Base-by-base conservation (phyloP, 2,797 vertebrate genomes). In the Diglossa cyanea region DNA sequence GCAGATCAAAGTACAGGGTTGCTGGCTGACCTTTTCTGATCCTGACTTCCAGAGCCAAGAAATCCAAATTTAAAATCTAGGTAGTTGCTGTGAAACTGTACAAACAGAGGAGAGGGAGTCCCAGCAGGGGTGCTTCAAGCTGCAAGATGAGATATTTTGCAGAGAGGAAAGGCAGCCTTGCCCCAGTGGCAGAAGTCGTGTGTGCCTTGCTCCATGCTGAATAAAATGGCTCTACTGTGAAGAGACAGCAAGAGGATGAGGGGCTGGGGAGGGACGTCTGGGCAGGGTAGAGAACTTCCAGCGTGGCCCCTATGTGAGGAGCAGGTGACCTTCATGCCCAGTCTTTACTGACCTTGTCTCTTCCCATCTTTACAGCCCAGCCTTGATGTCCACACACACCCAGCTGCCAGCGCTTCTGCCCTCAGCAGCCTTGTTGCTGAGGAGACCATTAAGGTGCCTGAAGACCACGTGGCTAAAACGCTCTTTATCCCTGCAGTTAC, bases 351-450 rank as follows among this genome's bases (percentile, higher is more conserved):
- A 6, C 2, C 25, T 53, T 50, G 40, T 57, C 54, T 72, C 51
- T 74, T 78, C 33, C 44, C 2, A 0, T 73, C 65, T 75, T 72
- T 14, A 3, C 31, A 77, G 75, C 55, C n/a, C 30, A 13, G 7
- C 35, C 48, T 86, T 51, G 26, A 54, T 77, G 51, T 68, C 28
- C 42, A 7, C 9, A 2, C 33, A 48, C n/a, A 42, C 26, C 14
- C 11, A n/a, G 33, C 72, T 62, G 31, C 39, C 68, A 68, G 3
- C 0, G 0, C 35, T 63, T 65, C 63, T 92, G 30, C 65, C 14
- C 65, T 78, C 82, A 91, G 78, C 73, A 66, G 47, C 90, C 47
- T 91, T 62, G 95, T 96, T 93, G 94, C 94, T 94, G 93, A 92
- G 94, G 88, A 92, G 90, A 94, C 92, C 88, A 83, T 95, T 93